Base-by-base conservation (phyloP, 2,797 vertebrate species). In the Semaprochilodus insignis region DNA sequence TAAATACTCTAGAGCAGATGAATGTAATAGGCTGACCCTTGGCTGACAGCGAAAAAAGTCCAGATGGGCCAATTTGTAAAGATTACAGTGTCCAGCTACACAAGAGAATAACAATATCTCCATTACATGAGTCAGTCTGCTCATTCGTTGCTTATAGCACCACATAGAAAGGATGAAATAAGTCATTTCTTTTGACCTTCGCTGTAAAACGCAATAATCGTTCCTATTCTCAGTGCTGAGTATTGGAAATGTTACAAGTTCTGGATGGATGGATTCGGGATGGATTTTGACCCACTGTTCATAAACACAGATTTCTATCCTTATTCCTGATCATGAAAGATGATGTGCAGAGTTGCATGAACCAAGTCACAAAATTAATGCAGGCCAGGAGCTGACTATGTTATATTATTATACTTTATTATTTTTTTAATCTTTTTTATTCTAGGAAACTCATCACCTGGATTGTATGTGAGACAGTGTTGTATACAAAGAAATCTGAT, bases 1-100 rank as follows among this genome's bases (percentile, higher is more conserved):
- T 88, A 83, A 82, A 86, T 85, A 83, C 63, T 79, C 27, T 60
- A 72, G 44, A 84, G 52, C 71, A 63, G 78, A 80, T 78, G 80
- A 86, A 75, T 86, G 72, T 80, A 87, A 87, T 85, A 85, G 82
- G 76, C 83, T 88, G 86, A 88, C 88, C 88, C 81, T 78, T 87
- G 84, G 84, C 81, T 84, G 66, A 40, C 74, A 70, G 70, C 6
- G 66, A 84, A 21, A 74, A 84, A 51, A 79, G 19, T 88, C 80
- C 82, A 82, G 83, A 86, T 87, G 70, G 86, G 75, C 83, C 86
- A 86, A 85, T 87, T 86, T 85, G 79, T 85, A 80, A 80, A 82
- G 82, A 85, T 81, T 74, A 87, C 67, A 78, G 79, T 86, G 80
- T 85, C 84, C 79, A 84, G 73, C 59, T 79, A 81, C 81, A 83